Conservation (phyloP, 2,797 vertebrate genomes). For the Florisuga fusca region DNA sequence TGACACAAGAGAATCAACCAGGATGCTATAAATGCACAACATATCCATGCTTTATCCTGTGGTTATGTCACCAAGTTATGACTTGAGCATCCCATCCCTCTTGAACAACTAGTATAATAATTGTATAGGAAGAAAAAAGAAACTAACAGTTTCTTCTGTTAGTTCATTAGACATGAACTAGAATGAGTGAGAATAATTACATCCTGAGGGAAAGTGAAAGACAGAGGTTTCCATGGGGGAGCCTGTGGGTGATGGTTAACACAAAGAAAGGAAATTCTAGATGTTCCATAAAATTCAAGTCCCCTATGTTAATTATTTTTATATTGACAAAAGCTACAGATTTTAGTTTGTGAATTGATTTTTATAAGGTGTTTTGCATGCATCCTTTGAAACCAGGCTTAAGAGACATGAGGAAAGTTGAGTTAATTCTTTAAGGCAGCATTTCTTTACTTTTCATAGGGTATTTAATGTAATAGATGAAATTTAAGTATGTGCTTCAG, state of each 20-base stretch:
- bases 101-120: not conserved
- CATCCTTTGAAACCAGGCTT: not conserved
- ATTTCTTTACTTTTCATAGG: not conserved
- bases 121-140: not conserved
- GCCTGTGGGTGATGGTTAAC: not conserved
- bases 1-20: not conserved
- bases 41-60: not conserved
- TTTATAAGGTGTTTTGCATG: not conserved
- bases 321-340: not conserved
- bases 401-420: not conserved
- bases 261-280: not conserved
- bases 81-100: not conserved
- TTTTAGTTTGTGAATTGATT: not conserved
- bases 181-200: not conserved
- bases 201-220: not conserved
- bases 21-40: not conserved
- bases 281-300: not conserved
- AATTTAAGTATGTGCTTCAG: not conserved
- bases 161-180: not conserved
- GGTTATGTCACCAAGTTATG: not conserved
- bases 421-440: not conserved
- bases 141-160: not conserved
- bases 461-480: not conserved
- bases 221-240: accelerated
- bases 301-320: not conserved